phyloP scores from a whole-genome alignment of 2,113 vertebrate species.

The Antennarius striatus region DNA sequence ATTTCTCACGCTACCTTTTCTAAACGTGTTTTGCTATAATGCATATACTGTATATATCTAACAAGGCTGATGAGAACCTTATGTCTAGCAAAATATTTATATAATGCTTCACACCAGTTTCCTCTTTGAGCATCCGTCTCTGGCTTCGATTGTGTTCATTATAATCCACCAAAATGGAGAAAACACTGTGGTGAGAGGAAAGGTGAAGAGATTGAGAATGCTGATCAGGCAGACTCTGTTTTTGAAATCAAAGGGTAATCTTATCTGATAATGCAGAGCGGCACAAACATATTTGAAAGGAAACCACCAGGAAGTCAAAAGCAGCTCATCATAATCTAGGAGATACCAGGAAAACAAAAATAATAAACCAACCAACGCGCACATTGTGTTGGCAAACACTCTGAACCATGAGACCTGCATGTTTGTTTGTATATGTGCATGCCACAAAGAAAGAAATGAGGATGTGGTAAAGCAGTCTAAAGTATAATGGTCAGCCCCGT shows the following conservation, averaged over 20 bases:
- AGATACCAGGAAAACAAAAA: conserved; percentile 35
- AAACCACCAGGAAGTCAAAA: conserved; percentile 37
- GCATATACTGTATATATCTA: too few species aligned
- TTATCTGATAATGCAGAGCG: conserved; percentile 60
- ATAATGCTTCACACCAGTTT: conserved; percentile 24
- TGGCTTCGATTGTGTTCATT: conserved; percentile 25
- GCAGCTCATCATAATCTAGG: conserved; percentile 56
- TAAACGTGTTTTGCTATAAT: background rate
- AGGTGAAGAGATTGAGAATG: conserved; percentile 48
- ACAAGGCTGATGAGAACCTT: background rate
- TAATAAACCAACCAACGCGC: conserved; percentile 23
- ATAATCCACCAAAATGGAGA: conserved; percentile 44
- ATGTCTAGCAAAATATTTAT: too few species aligned
- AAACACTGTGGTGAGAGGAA: conserved; percentile 15
- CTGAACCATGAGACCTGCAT: conserved; percentile 19
- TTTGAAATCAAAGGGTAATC: conserved; percentile 61
- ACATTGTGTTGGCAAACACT: conserved; percentile 9
- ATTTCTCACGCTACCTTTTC: background rate
- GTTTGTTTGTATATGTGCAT: conserved; percentile 11
- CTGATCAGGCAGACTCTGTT: conserved; percentile 53
- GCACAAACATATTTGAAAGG: conserved; percentile 43
- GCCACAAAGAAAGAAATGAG: conserved; percentile 32
- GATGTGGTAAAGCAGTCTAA: conserved; percentile 59
- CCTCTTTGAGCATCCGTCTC: conserved; percentile 5
- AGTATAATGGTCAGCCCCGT: conserved; percentile 52